These are phyloP conservation scores for Emydura subglobosa DNA, from an alignment of 2,113 vertebrate genomes.

Conservation along the genomic window DNA sequence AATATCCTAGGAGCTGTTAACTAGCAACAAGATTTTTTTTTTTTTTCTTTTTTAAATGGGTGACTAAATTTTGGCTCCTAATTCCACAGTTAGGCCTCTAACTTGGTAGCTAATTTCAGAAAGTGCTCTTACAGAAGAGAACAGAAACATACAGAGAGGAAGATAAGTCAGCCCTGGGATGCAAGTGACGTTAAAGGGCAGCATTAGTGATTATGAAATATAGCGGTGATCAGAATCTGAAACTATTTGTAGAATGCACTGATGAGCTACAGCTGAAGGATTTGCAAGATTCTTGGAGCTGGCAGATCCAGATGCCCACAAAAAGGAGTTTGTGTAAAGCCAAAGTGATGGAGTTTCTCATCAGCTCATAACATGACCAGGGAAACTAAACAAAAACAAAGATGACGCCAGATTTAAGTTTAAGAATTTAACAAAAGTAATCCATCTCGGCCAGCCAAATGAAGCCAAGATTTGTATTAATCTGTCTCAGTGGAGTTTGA, in stretches of 20 bases:
- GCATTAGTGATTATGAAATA: neutral
- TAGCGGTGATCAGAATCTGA: accelerated
- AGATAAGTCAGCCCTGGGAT: constrained; percentile 11
- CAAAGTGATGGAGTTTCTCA: neutral
- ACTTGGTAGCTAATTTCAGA: neutral
- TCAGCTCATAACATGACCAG: neutral
- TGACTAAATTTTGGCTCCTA: neutral
- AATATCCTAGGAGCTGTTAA: neutral
- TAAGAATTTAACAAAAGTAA: neutral
- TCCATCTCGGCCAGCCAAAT: neutral
- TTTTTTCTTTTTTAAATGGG: neutral
- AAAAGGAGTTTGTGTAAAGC: neutral
- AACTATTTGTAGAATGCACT: neutral
- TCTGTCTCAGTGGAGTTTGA: accelerated
- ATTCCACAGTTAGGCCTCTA: neutral
- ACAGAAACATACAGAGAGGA: neutral
- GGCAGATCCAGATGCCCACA: neutral
- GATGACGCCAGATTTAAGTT: neutral
- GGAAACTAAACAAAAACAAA: neutral
- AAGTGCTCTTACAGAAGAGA: neutral
- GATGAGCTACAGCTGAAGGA: constrained; percentile 10
- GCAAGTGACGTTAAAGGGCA: neutral
- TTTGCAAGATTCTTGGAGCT: neutral
- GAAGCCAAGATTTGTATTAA: neutral
- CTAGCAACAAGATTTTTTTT: neutral